phyloP scores from a whole-genome alignment of 2,113 vertebrate species.

The Psammodynastes pulverulentus region DNA sequence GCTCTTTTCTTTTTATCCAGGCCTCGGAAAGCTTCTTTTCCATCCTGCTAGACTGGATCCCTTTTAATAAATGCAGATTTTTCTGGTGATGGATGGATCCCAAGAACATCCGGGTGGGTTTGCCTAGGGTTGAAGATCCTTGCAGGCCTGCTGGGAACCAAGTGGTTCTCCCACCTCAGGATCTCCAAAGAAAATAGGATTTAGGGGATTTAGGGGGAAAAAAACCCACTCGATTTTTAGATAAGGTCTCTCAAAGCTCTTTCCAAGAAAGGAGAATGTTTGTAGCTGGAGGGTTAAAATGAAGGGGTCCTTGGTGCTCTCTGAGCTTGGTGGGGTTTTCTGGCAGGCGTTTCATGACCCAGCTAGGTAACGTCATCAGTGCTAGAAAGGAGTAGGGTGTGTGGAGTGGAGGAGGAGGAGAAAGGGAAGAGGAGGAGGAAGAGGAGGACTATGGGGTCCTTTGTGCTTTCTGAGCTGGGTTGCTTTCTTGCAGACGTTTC shows the following conservation, averaged over 20 bases:
- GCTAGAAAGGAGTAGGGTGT: neutral
- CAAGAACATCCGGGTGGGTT: neutral
- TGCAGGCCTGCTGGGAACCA: neutral
- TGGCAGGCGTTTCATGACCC: neutral
- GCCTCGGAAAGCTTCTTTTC: too few relatives aligned
- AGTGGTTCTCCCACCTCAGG: neutral
- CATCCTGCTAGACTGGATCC: too few relatives aligned
- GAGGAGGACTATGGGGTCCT: neutral
- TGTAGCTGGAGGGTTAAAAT: neutral
- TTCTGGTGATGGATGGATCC: neutral
- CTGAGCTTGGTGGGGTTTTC: neutral
- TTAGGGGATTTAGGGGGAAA: accelerated
- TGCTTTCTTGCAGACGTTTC: neutral
- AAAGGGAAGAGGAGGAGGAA: too few relatives aligned
- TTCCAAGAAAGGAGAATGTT: neutral
- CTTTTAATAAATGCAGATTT: neutral
- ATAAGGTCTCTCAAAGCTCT: neutral
- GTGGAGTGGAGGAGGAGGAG: neutral
- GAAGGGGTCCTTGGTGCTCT: neutral
- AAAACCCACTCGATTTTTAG: neutral
- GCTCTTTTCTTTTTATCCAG: too few relatives aligned
- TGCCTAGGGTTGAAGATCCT: neutral
- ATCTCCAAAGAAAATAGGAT: neutral
- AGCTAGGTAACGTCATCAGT: neutral
- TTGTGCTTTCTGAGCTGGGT: neutral